Conservation (phyloP, 2,888 invertebrate genomes). For the Agonopterix heracliana region DNA sequence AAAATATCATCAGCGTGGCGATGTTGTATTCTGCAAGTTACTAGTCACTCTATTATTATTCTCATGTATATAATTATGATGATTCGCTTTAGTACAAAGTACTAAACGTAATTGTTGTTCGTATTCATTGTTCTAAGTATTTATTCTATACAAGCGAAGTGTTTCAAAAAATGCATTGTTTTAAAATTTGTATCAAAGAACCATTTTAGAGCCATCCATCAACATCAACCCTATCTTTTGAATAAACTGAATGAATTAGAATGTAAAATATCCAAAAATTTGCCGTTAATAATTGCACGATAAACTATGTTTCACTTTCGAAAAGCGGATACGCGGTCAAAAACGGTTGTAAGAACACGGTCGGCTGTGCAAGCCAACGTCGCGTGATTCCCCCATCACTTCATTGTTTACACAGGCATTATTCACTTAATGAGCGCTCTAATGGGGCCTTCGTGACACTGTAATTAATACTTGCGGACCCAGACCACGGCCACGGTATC, state of each 20-base stretch:
- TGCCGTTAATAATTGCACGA: slow-evolving; percentile 34
- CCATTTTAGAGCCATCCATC: too few species aligned
- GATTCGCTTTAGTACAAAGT: background rate
- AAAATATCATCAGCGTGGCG: slow-evolving; percentile 21
- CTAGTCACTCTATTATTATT: background rate
- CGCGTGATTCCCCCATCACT: slow-evolving; percentile 59
- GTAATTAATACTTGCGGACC: slow-evolving; percentile 48
- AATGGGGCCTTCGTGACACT: slow-evolving; percentile 46
- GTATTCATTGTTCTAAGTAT: too few species aligned
- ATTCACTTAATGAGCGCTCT: slow-evolving; percentile 56
- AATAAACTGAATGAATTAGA: too few species aligned
- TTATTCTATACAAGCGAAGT: too few species aligned
- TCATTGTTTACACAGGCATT: slow-evolving; percentile 59
- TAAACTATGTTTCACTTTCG: slow-evolving; percentile 33
- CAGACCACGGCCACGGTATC: slow-evolving; percentile 1
- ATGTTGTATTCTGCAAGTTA: background rate
- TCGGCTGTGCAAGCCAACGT: slow-evolving; percentile 44
- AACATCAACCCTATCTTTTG: too few species aligned
- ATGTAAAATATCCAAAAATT: too few species aligned
- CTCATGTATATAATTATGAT: background rate
- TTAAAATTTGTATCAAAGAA: too few species aligned
- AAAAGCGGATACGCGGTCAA: slow-evolving; percentile 34
- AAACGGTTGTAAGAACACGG: slow-evolving; percentile 30
- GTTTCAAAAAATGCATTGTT: too few species aligned
- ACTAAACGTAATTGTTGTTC: too few species aligned